Evolutionary conservation across 2,113 vertebrate species (phyloP).

Genomic region (Eulemur rufifrons): DNA sequence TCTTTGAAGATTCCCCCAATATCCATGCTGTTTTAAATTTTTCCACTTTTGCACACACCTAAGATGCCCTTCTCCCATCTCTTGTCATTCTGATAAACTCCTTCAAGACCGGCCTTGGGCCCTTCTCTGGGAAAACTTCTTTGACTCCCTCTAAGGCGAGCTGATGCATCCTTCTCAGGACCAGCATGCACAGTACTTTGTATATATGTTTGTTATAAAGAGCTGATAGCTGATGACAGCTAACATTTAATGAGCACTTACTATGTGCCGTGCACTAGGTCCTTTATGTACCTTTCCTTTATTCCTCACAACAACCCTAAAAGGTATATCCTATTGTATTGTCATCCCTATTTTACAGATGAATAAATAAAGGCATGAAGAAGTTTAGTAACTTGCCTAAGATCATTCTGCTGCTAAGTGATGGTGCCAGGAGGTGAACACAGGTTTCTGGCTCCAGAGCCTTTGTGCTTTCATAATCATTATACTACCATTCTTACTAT

Average conservation of each 20-base stretch:
- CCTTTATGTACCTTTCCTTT: background rate
- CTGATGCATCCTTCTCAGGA: background rate
- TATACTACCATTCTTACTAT: background rate
- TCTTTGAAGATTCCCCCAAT: background rate
- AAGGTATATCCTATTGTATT: background rate
- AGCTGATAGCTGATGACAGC: background rate
- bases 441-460: background rate
- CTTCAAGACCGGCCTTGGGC: background rate
- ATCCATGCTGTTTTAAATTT: background rate
- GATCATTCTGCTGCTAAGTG: background rate
- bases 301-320: background rate
- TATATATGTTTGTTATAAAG: background rate
- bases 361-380: background rate
- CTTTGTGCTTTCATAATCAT: background rate
- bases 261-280: fast-evolving
- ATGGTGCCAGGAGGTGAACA: background rate
- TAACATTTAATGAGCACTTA: background rate
- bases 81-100: background rate
- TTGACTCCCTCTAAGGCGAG: background rate
- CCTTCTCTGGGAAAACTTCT: background rate
- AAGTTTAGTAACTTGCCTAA: background rate
- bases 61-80: background rate
- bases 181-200: background rate
- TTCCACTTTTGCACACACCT: background rate
- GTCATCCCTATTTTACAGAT: background rate